A percentile compares a stretch with the other conserved stretches of the same genome.
These are phyloP conservation scores for Eriocheir sinensis DNA, from an alignment of 1,140 invertebrate genomes.

Conservation along the genomic window DNA sequence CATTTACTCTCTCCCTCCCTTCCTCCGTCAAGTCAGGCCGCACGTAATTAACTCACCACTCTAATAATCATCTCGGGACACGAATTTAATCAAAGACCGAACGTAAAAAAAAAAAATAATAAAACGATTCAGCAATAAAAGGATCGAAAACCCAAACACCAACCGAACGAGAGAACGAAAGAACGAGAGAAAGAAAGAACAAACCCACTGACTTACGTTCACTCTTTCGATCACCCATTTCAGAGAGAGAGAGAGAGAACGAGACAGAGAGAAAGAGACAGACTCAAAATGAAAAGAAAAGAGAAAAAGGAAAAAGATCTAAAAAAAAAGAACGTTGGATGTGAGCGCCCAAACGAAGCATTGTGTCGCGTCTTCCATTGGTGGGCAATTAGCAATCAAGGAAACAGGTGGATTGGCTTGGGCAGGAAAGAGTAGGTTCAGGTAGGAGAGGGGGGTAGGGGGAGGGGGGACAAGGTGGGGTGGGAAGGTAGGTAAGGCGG, in stretches of 20 bases:
- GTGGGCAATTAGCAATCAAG: constrained; percentile 23
- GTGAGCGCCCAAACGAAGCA: neutral
- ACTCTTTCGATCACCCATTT: too few relatives aligned
- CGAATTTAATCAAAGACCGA: neutral
- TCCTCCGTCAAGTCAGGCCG: too few relatives aligned
- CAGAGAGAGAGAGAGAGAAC: too few relatives aligned
- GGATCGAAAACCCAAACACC: too few relatives aligned
- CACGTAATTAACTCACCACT: too few relatives aligned
- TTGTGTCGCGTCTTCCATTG: constrained; percentile 3
- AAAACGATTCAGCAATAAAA: too few relatives aligned
- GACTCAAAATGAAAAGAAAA: too few relatives aligned
- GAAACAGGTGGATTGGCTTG: constrained; percentile 10
- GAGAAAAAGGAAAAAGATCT: neutral
- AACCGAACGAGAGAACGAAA: too few relatives aligned
- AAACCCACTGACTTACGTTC: too few relatives aligned
- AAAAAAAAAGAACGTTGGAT: neutral
- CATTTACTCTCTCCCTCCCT: neutral
- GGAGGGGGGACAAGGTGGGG: neutral
- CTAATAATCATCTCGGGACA: neutral
- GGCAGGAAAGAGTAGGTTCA: too few relatives aligned
- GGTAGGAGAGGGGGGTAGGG: neutral
- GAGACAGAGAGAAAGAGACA: too few relatives aligned
- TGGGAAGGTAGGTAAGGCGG: neutral
- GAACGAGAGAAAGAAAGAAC: too few relatives aligned
- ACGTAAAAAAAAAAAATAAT: neutral